Percentiles rank a stretch among this genome's conserved stretches.
phyloP scores from a whole-genome alignment of 2,888 invertebrate species.

The Cheilosia soror region DNA sequence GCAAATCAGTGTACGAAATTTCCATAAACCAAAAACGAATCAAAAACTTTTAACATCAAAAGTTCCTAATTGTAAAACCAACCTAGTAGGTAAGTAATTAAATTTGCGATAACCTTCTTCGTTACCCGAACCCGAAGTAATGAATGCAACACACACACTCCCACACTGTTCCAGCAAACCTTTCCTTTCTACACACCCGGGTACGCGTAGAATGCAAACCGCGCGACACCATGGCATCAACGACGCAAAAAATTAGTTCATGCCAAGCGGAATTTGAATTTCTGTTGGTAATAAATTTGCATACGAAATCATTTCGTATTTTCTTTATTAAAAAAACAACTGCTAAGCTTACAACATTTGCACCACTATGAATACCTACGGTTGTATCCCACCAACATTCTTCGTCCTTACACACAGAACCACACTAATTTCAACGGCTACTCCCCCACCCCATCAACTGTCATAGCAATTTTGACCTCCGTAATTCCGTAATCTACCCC shows the following conservation, averaged over 20 bases:
- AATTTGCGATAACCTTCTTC: constrained; percentile 73
- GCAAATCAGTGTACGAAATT: constrained; percentile 62
- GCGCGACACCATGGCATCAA: constrained; percentile 4
- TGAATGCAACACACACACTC: constrained; percentile 32
- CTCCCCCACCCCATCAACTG: background rate
- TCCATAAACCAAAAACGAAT: constrained; percentile 55
- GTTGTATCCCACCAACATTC: too few relatives aligned
- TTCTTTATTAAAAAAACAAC: constrained; percentile 56
- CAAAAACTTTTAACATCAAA: constrained; percentile 74
- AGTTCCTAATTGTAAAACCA: constrained; percentile 75
- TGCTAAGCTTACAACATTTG: constrained; percentile 65
- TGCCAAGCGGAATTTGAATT: constrained; percentile 46
- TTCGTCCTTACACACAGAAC: constrained; percentile 26
- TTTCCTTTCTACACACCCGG: constrained; percentile 22
- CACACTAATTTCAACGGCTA: constrained; percentile 44
- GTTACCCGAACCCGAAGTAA: constrained; percentile 54
- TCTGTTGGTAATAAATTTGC: constrained; percentile 71
- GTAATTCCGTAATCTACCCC: constrained; percentile 59
- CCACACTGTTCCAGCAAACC: constrained; percentile 2
- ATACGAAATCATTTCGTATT: constrained; percentile 69
- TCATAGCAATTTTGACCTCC: constrained; percentile 32
- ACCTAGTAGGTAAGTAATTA: constrained; percentile 72
- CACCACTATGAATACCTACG: constrained; percentile 52
- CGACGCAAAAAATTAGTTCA: constrained; percentile 27
- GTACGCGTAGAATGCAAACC: constrained; percentile 48